Evolutionary conservation across 92 coral and sea anemone genomes (phyloP).

Genomic region (Nematostella vectensis): DNA sequence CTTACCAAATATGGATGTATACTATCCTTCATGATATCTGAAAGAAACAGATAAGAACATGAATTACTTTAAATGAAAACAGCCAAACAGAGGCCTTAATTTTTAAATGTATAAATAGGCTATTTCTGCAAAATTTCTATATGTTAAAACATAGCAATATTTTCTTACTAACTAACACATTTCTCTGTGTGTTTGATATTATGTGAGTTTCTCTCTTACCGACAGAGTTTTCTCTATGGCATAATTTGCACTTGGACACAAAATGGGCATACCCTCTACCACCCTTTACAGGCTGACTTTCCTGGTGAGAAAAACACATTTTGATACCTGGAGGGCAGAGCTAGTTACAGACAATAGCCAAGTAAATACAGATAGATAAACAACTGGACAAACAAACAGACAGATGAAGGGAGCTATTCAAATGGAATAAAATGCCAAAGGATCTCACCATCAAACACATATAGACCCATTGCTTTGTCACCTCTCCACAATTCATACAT

Average conservation of each 20-base stretch:
- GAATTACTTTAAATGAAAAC: no score
- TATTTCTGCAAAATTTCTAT: no score
- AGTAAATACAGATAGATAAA: no score
- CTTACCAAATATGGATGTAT: constrained; percentile 56
- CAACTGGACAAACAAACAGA: no score
- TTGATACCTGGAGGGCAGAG: no score
- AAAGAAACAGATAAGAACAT: background rate
- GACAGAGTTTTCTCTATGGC: constrained; percentile 82
- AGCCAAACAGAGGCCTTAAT: no score
- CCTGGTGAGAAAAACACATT: no score
- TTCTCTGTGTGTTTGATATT: background rate
- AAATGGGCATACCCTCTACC: constrained; percentile 87
- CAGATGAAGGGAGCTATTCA: no score
- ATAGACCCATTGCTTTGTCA: constrained; percentile 85
- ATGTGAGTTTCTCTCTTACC: constrained; percentile 32
- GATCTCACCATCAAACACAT: constrained; percentile 62
- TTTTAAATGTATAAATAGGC: no score
- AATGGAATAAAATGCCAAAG: no score
- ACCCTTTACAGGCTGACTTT: constrained; percentile 83
- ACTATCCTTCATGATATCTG: constrained; percentile 75
- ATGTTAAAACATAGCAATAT: no score
- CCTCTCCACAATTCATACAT: constrained; percentile 96
- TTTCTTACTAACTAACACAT: background rate
- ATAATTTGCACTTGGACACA: constrained; percentile 90
- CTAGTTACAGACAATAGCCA: no score